Conservation (phyloP, 2,113 vertebrate genomes). For the Pampusana beccarii region DNA sequence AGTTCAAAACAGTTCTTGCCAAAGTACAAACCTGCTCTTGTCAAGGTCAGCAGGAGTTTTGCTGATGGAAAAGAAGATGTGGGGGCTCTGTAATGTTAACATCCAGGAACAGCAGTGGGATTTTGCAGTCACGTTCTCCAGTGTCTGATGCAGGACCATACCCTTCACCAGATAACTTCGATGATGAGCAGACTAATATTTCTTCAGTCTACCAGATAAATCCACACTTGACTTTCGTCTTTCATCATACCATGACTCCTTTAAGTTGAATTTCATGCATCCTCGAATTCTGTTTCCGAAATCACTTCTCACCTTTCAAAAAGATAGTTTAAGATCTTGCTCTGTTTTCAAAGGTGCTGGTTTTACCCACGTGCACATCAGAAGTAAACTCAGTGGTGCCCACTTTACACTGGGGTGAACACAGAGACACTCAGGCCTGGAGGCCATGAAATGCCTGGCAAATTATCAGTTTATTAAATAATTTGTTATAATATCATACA, state of each 20-base stretch:
- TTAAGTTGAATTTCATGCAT: neutral
- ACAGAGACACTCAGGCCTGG: neutral
- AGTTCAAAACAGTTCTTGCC: neutral
- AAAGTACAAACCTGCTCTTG: neutral
- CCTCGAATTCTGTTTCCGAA: neutral
- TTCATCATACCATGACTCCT: neutral
- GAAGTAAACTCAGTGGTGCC: neutral
- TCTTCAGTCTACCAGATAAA: neutral
- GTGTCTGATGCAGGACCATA: neutral
- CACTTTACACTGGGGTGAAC: neutral
- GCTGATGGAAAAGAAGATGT: neutral
- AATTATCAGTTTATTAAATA: neutral
- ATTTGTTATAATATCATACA: conserved; percentile 42
- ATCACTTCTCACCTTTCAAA: neutral
- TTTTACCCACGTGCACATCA: neutral
- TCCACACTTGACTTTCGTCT: neutral
- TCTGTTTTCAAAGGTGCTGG: neutral
- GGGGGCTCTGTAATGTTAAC: neutral
- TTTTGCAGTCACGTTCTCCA: neutral
- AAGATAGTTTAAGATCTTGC: neutral
- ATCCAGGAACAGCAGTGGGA: neutral
- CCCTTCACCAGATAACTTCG: neutral
- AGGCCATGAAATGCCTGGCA: neutral
- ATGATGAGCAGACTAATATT: neutral
- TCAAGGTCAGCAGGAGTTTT: neutral